Evolutionary conservation across 2,113 vertebrate genomes (phyloP), one percentile per base, ranked within the genome.

Genomic region (Ifrita kowaldi): DNA sequence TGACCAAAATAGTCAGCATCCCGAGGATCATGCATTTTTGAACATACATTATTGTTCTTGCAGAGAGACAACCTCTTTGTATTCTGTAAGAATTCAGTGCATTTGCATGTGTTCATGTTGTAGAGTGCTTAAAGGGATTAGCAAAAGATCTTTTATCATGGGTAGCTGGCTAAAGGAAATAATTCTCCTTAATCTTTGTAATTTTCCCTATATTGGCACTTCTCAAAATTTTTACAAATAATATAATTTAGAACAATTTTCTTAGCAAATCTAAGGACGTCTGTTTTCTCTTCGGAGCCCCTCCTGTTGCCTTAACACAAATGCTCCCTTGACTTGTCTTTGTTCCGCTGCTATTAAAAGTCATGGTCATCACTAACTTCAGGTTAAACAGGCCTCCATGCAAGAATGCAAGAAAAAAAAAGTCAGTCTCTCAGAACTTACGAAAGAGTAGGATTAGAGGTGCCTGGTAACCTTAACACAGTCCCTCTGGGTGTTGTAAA

Each of bases 401-500:
- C 39, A 90, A 70, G 80, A 89, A 90, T 69, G 19, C 23, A 39
- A 63, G 42, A 6, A 42, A 50, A 82, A 84, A 81, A 89, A 53
- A 28, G 11, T 46, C 76, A 89, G 11, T 63, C 41, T 79, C 63
- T 92, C n/a, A 89, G 76, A 93, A 87, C 1, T 59, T 63, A 81
- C 27, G 39, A 89, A 90, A 75, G 16, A 78, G 74, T 24, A 75
- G 44, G 69, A 75, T 95, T 95, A 87, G 73, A 84, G 69, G 67
- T 94, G 64, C 73, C 69, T 87, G 86, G 73, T 87, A 74, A 92
- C 93, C 80, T 81, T 95, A 95, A 60, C 84, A 68, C 44, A 21
- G 73, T 89, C 73, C 84, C 89, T 75, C 52, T 87, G 95, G 68
- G 76, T 87, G 47, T 87, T 92, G 78, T n/a, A 84, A 95, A 95